phyloP scores from a whole-genome alignment of 2,113 vertebrate genomes.

The Erpornis zantholeuca region DNA sequence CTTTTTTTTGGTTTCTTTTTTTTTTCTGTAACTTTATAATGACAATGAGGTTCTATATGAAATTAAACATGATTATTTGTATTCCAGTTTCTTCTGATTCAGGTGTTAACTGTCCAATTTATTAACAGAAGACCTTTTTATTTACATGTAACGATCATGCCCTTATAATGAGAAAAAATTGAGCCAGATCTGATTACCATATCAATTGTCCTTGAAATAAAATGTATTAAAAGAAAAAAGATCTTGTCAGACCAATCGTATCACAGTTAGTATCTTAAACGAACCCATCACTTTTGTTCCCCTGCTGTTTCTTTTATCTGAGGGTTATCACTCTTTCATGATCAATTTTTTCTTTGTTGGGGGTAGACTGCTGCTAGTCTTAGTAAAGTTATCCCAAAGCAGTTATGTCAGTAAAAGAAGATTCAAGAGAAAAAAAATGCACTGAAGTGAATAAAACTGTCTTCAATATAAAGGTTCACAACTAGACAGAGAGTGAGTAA shows the following conservation, averaged over 20 bases:
- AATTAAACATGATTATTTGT: not conserved
- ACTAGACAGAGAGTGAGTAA: not conserved
- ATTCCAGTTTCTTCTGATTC: not conserved
- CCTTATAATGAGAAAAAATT: not conserved
- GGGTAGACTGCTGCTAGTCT: not conserved
- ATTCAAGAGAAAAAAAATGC: not conserved
- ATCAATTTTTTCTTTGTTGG: not conserved
- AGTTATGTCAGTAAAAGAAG: not conserved
- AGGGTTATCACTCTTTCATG: not conserved
- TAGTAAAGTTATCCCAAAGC: not conserved
- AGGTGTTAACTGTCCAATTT: not conserved
- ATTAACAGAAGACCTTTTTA: not conserved
- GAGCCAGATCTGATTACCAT: not conserved
- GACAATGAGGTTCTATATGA: not conserved
- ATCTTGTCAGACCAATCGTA: not conserved
- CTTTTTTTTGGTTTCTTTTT: not conserved
- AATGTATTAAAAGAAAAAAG: not conserved
- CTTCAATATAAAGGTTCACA: not conserved
- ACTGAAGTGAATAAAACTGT: not conserved
- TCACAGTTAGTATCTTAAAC: not conserved
- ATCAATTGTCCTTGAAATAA: slow-evolving; percentile 12
- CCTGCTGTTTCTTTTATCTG: not conserved
- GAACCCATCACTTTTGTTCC: not conserved
- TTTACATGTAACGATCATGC: not conserved
- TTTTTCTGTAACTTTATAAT: not conserved